Base-by-base conservation (phyloP, 2,113 vertebrate species). In the Pseudolaguvia tuberculata region DNA sequence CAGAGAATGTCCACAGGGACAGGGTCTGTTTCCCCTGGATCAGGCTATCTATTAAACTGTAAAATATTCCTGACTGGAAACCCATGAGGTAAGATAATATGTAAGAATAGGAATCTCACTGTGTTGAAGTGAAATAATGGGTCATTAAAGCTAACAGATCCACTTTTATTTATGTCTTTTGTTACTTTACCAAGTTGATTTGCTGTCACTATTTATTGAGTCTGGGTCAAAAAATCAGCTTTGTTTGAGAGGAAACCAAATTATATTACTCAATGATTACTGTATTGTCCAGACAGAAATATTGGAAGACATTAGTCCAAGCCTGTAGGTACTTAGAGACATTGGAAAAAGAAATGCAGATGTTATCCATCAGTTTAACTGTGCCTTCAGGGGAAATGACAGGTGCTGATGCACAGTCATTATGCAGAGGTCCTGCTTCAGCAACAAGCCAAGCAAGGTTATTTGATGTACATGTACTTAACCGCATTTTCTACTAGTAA, bases 311-410 rank as follows among this genome's bases (percentile, higher is more conserved):
- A 31, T 35, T 52, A 58, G 66, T 29, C 3, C 13, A 47, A 25
- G 18, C 17, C 52, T 58, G 25, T 20, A 51, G 12, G 20, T 47
- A 11, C 31, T 70, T 51, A n/a, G 29, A 69, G 70, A 79, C 39
- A 17, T 25, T 31, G n/a, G 50, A 77, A 17, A 62, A 51, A 70
- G 35, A 66, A 61, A 55, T 18, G 35, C 66, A 71, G 68, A 80
- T 71, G 50, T 17, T 51, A 25, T 45, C 12, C 48, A 42, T 75
- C 76, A 72, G 50, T 72, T 75, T 70, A 70, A 74, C 68, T 74
- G 50, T 69, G 66, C 71, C 75, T 74, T 65, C 21, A 47, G 71
- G 75, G 57, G 20, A 70, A 70, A 27, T 74, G 29, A 29, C 39
- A 50, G 65, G 66, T 65, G 75, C 67, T 73, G 61, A 61, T 77